Base-by-base conservation (phyloP, 2,797 vertebrate genomes). In the Nannoperca australis region DNA sequence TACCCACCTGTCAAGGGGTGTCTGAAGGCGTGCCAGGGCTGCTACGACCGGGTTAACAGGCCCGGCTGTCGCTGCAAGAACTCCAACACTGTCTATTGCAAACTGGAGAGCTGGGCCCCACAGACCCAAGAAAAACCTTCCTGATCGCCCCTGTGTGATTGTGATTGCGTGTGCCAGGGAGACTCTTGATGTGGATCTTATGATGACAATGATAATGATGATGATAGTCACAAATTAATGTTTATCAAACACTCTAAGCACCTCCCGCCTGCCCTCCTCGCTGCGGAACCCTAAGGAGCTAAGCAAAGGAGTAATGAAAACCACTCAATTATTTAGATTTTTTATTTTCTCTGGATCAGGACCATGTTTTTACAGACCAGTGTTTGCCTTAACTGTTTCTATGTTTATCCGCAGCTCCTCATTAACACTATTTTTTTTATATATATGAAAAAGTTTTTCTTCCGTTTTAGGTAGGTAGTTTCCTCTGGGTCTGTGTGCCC, bases 31-130 rank as follows among this genome's bases (percentile, higher is more conserved):
- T 97, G 96, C 86, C 94, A 97, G 79, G 91, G 95, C 42, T 98
- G 97, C 90, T 97, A 99, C 15, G 98, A 99, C 94, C 95, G 95
- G 68, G 65, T 96, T 69, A 96, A 95, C 83, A 93, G 97, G 77
- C 97, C 98, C 0, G 98, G 98, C 38, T 99, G 98, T 92, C 95
- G 98, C 65, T 99, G 98, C 94, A 97, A 97, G 94, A 98, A 97
- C 97, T 98, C 97, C 89, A 99, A 99, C 95, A 97, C 97, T 3
- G 98, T 99, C 83, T 99, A 98, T 92, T 98, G 98, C 92, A 98
- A 97, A 95, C 97, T 98, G 96, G 97, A 98, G 94, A 96, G 95
- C 94, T 97, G 97, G 95, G 85, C 88, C 63, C 83, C 86, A 66
- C 91, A 87, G 85, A 82, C 38, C 68, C 96, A 94, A 92, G 97